Evolutionary conservation across 2,888 invertebrate species (phyloP), one percentile per base, ranked within the genome.

Genomic region (Drosophila lacicola): DNA sequence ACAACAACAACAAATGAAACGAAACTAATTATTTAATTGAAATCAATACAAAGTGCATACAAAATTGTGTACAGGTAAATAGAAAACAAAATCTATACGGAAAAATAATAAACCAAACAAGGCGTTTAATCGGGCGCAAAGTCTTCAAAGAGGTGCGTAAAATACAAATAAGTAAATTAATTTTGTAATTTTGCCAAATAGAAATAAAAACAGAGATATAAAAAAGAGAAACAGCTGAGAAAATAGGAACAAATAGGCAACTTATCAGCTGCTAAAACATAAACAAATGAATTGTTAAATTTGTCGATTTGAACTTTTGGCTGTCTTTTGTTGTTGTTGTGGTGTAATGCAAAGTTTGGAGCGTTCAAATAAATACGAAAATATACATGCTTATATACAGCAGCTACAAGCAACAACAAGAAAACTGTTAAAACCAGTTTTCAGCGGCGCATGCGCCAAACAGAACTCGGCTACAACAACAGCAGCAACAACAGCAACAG

Each of bases 381-480:
- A 64, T 70, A 74, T 60, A 51, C 34, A 47, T 29, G 6, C 49
- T 45, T 63, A 60, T 63, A 58, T 54, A 58, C 56, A 58, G 53
- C 50, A 55, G 33, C 19, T 39, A 55, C 60, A 66, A 57, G 8
- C 67, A 67, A 46, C 60, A 44, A 45, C 56, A 58, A 63, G 62
- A 75, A 82, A 82, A 82, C 81, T 82, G 81, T 82, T 82, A 82
- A 82, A 82, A 82, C 81, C 83, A 74, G 81, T 82, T 82, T 77
- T 21, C 54, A 69, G 61, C 73, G 65, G 79, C 78, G 66, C 79
- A 81, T 80, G 79, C 75, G 82, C 82, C 82, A 82, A 70, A 49
- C 70, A 67, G 74, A 78, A 78, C 66, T 73, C 44, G 25, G 62
- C 10, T 61, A 57, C 65, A 69, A 49, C 61, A 54, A 44, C 37